Evolutionary conservation across 2,888 invertebrate species (phyloP), one percentile per base, ranked within the genome.

Genomic region (Ochropacha duplaris): DNA sequence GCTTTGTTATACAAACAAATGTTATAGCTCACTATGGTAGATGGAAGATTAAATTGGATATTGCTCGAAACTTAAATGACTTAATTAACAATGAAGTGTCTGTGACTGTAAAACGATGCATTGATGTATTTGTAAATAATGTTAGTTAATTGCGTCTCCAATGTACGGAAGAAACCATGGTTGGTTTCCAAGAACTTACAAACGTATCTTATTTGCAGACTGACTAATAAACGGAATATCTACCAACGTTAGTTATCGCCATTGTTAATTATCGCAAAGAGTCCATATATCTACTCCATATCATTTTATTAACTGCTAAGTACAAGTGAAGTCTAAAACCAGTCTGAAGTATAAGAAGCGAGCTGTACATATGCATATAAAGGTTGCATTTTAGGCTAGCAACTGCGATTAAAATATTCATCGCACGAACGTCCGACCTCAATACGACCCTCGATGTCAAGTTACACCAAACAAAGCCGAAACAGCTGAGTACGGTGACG

Each of bases 401-500:
- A 69, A 71, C 72, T 62, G 60, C 36, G 61, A 69, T 58, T 59
- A 60, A 58, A 34, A 26, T 51, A 51, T 51, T 51, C 50, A 51
- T 51, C 9, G 19, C 50, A 28, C 52, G 31, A 31, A 19, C 56
- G 57, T 60, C 62, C 58, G 67, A 72, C 67, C 70, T 60, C 64
- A 62, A 70, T 69, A 59, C 57, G 60, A 60, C 57, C 62, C 63
- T 57, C 52, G 52, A 49, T 34, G 34, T 49, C 31, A 31, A 34
- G 31, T 28, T 14, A 34, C 49, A n/a, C 24, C 39, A 56, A 51
- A 56, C 56, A 51, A 56, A 39, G 56, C 36, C 36, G 50, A 52
- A 69, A 62, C 71, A 71, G 66, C 69, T 68, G 69, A 69, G 55
- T 6, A 36, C 22, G 31, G 52, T 68, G 66, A 67, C 67, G 69